Conservation (phyloP, 1,140 invertebrate genomes). For the Brachionus rubens region DNA sequence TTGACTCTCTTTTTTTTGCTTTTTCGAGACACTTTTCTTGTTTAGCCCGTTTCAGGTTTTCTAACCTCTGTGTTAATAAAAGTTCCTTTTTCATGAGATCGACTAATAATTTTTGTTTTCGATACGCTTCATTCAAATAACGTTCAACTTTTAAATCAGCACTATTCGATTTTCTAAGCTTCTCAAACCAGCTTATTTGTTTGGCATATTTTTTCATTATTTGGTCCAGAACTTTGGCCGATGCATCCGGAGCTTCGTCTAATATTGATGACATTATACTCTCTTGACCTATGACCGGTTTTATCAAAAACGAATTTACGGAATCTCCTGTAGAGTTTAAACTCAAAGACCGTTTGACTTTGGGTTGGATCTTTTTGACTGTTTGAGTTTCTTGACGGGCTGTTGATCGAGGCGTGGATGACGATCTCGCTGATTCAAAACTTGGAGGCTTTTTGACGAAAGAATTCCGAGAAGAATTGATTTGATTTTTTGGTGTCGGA, state of each 20-base stretch:
- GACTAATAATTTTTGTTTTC: constrained; percentile 54
- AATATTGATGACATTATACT: constrained; percentile 48
- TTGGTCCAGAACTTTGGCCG: constrained; percentile 56
- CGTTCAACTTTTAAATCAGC: constrained; percentile 51
- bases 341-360: too few species aligned
- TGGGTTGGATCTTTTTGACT: neutral
- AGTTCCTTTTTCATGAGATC: constrained; percentile 58
- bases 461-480: neutral
- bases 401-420: neutral
- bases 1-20: constrained; percentile 54
- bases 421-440: constrained; percentile 8
- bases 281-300: neutral
- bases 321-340: too few species aligned
- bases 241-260: constrained; percentile 57
- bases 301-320: too few species aligned
- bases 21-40: constrained; percentile 43
- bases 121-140: constrained; percentile 57
- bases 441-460: neutral
- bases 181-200: constrained; percentile 55
- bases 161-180: constrained; percentile 51
- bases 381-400: neutral
- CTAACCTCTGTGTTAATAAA: constrained; percentile 51
- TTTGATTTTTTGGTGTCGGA: neutral
- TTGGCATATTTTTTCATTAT: constrained; percentile 53
- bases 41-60: constrained; percentile 3